Base-by-base conservation (phyloP, 2,797 vertebrate species). In the Spheniscus humboldti region DNA sequence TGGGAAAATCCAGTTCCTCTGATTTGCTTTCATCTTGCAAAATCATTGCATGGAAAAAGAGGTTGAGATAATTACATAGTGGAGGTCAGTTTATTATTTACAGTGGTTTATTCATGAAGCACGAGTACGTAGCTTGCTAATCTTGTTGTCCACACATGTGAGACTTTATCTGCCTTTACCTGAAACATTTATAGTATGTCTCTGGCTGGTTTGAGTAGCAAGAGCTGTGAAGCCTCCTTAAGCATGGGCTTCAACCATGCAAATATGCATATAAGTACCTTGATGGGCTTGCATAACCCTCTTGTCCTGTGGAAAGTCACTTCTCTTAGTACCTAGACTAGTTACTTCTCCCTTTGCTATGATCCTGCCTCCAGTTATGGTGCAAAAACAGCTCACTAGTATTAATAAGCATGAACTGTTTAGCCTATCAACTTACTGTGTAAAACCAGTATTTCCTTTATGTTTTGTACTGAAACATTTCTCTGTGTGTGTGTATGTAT, bases 1-100 rank as follows among this genome's bases (percentile, higher is more conserved):
- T 50, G 83, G 87, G 73, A 97, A 89, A 88, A 94, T 84, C 48
- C 63, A 88, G 47, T 63, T 78, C 39, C 73, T 92, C 82, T 88
- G 62, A 77, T 78, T 78, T 68, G 25, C 88, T 96, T 92, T 93
- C 53, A 72, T 89, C 81, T 75, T 43, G 19, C 62, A 90, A 88
- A 93, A 90, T 55, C 64, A 35, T 80, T 81, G 28, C 64, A 76
- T 35, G n/a, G 72, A 90, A 93, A 92, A 96, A 73, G 71, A 39
- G 52, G 45, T 43, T 64, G 82, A 79, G 71, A 76, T 86, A 94
- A 95, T 94, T 95, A 78, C 43, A 69, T 25, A 56, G 59, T 56
- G 31, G 76, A 86, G 82, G 69, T 81, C 66, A 81, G 68, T 72
- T 89, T 90, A 66, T 92, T 91, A 78, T 72, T 95, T 91, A 45